Evolutionary conservation across 2,113 vertebrate genomes (phyloP).

Genomic region (Salvelinus namaycush): DNA sequence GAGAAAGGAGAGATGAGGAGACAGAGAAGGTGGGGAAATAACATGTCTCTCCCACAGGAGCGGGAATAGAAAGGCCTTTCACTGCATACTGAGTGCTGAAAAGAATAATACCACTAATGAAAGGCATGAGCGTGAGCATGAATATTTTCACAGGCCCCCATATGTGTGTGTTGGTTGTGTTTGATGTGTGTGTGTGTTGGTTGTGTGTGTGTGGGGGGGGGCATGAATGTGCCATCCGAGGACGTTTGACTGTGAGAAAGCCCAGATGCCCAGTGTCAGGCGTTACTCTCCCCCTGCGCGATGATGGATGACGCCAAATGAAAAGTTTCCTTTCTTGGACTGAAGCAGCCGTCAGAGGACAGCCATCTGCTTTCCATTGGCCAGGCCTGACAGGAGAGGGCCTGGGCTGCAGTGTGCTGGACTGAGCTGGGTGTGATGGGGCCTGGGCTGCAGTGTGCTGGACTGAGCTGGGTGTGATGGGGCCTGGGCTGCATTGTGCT

Average conservation of each 20-base stretch:
- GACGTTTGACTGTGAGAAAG: conserved; percentile 64
- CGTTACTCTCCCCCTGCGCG: conserved; percentile 50
- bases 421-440: background rate
- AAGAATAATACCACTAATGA: conserved; percentile 71
- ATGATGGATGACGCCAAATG: conserved; percentile 77
- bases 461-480: no score
- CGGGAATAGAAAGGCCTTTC: conserved; percentile 44
- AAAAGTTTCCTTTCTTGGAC: conserved; percentile 78
- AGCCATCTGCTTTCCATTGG: conserved; percentile 76
- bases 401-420: background rate
- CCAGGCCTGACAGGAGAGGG: conserved; percentile 38
- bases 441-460: no score
- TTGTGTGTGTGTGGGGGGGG: conserved; percentile 1
- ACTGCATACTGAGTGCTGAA: conserved; percentile 44
- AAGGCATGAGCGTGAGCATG: conserved; percentile 34
- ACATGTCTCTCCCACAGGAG: conserved; percentile 14
- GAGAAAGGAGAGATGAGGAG: background rate
- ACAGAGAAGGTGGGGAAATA: conserved; percentile 16
- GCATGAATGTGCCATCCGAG: conserved; percentile 66
- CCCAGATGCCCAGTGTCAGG: conserved; percentile 69
- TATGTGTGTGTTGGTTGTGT: conserved; percentile 9
- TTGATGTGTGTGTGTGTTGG: no score
- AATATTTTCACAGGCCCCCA: conserved; percentile 45
- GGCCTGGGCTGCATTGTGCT: no score
- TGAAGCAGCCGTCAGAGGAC: conserved; percentile 62